Base-by-base conservation (phyloP, 2,888 invertebrate species). In the Abrostola tripartita region DNA sequence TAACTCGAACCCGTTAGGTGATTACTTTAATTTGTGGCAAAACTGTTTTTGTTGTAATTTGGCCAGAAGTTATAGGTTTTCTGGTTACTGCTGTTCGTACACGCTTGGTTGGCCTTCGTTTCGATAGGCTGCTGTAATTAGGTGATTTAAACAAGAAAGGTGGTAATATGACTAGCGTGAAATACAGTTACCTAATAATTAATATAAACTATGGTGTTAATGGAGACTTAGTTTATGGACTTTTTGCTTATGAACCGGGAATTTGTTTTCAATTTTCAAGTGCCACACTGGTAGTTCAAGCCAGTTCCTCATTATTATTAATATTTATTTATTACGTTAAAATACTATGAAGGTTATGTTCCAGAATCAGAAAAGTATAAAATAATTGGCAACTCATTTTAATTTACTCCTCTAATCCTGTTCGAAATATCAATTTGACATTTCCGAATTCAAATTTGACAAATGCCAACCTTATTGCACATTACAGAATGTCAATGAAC, bases 41-140 rank as follows among this genome's bases (percentile, higher is more conserved):
- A 61, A 54, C 61, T 52, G 36, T 79, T 82, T 84, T 79, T 74
- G 79, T 81, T 83, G 80, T 84, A 86, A 87, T 84, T 85, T 84
- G 83, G 69, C 52, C 52, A 37, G 79, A 83, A 80, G 73, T 85
- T 83, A 81, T 80, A 58, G 75, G 67, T 61, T 70, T 65, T 69
- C 53, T 68, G 66, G 73, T 47, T 64, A 61, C 55, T 55, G 49
- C 47, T 54, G 14, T 24, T 35, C 44, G 35, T 51, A 58, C 68
- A 57, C 52, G 58, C 52, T 12, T 11, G 12, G 7, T 37, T 14
- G 14, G 36, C 14, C 35, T 42, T 37, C 37, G 55, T 72, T 68
- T 61, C 55, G 52, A 72, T 68, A 1, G 44, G 44, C 14, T 47
- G 14, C 44, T 24, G 10, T 24, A 47, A 14, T 14, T 47, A 47